Evolutionary conservation across 2,113 vertebrate genomes (phyloP).

Genomic region (Tragelaphus imberbis): DNA sequence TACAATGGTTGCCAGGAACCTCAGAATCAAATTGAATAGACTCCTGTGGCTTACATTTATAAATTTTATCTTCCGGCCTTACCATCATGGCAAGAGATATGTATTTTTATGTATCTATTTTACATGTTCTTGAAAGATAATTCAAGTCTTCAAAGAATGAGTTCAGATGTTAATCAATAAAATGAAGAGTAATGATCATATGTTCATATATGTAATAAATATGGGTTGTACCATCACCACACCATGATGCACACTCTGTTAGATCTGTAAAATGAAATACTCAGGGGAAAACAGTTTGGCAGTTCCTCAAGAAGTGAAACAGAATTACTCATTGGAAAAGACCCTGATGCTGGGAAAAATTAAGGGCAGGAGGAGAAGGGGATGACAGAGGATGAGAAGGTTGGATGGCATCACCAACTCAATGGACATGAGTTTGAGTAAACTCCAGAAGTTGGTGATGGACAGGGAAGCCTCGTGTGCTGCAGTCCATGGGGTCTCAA

Average conservation of each 20-base stretch:
- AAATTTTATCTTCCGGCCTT: neutral
- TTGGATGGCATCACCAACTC: neutral
- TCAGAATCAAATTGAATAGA: neutral
- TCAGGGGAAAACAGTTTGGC: neutral
- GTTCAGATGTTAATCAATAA: neutral
- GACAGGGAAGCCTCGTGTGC: neutral
- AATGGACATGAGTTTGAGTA: neutral
- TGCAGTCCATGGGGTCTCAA: neutral
- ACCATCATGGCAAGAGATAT: neutral
- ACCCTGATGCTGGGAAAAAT: neutral
- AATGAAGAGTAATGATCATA: neutral
- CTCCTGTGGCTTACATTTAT: neutral
- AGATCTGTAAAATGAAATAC: neutral
- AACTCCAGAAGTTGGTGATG: neutral
- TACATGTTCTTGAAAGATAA: neutral
- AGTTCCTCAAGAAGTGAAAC: neutral
- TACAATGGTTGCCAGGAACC: neutral
- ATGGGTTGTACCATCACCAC: neutral
- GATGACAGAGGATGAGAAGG: neutral
- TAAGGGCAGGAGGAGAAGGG: neutral
- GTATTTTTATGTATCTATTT: neutral
- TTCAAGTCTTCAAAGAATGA: neutral
- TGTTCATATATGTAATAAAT: neutral
- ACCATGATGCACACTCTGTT: neutral
- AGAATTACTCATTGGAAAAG: neutral